phyloP scores from a whole-genome alignment of 2,113 vertebrate species.

The Protobothrops flavoviridis region DNA sequence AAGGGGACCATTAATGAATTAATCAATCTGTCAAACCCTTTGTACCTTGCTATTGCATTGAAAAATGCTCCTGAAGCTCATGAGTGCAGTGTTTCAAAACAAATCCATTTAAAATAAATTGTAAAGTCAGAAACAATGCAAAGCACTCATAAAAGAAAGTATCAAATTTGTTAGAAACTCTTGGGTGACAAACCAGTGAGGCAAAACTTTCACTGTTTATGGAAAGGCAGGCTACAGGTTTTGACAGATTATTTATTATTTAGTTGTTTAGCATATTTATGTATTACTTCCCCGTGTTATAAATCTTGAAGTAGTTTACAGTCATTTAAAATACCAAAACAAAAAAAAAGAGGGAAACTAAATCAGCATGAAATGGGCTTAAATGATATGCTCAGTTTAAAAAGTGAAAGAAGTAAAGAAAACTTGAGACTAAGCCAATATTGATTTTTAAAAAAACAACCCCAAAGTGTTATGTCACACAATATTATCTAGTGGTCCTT shows the following conservation, averaged over 20 bases:
- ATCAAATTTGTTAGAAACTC: not conserved
- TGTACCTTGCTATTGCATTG: not conserved
- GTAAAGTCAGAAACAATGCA: not conserved
- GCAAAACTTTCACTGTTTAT: not conserved
- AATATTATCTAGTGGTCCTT: not conserved
- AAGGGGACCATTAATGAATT: not conserved
- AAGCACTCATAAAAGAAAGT: not conserved
- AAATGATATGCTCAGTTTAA: not conserved
- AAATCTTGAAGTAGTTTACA: not conserved
- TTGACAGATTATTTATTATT: not conserved
- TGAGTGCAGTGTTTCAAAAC: not conserved
- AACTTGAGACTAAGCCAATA: not conserved
- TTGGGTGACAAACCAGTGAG: not conserved
- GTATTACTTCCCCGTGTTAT: not conserved
- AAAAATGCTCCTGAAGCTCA: not conserved
- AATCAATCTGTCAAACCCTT: not conserved
- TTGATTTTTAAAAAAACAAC: not conserved
- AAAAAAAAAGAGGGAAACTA: not conserved
- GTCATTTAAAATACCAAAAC: not conserved
- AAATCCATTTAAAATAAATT: not conserved
- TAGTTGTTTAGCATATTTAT: not conserved
- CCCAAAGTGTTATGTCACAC: not conserved
- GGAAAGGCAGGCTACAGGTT: not conserved
- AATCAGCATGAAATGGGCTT: not conserved
- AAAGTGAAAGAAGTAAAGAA: not conserved